Percentiles rank a stretch among this genome's conserved stretches.
Conservation (phyloP, 2,113 vertebrate genomes). For the Sarotherodon lohbergeri region DNA sequence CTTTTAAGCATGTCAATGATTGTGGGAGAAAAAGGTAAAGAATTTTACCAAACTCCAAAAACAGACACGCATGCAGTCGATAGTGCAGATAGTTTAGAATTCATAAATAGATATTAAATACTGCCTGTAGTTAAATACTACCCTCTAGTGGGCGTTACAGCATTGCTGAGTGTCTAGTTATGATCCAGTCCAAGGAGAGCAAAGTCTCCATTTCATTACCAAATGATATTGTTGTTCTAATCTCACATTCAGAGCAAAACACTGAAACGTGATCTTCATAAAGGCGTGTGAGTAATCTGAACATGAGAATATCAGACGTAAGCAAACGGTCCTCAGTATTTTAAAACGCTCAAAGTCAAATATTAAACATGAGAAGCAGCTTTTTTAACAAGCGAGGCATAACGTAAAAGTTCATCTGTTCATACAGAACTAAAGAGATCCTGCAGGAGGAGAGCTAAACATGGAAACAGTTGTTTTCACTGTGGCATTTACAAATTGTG, state of each 20-base stretch:
- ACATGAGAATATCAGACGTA: background rate
- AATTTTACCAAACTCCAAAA: background rate
- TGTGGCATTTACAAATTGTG: background rate
- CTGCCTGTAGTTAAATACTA: conserved; percentile 61
- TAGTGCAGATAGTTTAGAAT: background rate
- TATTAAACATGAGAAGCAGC: background rate
- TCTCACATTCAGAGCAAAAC: background rate
- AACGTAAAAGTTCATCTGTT: background rate
- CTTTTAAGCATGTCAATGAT: background rate
- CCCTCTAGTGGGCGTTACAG: conserved; percentile 62
- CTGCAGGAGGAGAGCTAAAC: background rate
- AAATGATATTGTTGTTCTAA: background rate
- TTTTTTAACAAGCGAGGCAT: background rate
- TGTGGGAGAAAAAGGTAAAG: background rate
- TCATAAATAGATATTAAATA: background rate
- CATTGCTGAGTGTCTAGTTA: background rate
- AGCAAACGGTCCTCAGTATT: background rate
- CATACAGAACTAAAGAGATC: background rate
- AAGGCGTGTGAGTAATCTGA: background rate
- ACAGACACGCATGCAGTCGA: background rate
- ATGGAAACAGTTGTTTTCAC: background rate
- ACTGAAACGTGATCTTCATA: background rate
- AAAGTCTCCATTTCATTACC: background rate
- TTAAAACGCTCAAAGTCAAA: background rate
- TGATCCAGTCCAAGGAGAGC: background rate